Evolutionary conservation across 2,113 vertebrate species (phyloP), one percentile per base, ranked within the genome.

Genomic region (Marmota monax): DNA sequence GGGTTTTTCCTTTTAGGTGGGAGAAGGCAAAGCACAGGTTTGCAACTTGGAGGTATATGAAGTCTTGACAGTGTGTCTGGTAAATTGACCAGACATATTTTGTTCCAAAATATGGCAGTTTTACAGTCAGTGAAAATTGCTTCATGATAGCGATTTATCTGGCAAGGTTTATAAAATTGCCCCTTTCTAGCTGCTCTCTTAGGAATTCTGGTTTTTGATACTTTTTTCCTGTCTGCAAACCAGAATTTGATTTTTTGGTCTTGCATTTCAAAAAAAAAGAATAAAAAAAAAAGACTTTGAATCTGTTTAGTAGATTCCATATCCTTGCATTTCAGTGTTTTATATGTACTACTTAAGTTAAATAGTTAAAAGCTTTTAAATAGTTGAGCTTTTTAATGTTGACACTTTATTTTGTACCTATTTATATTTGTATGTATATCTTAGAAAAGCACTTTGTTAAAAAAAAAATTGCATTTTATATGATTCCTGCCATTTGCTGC

Each of bases 401-500:
- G 99, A 99, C 99, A 99, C 98, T 99, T 99, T 99, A 99, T 99
- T 99, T 99, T 99, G 98, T 99, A 99, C 98, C 99, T 98, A 99
- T 99, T 99, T 99, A 99, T 99, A 99, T 99, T 99, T 99, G 98
- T 98, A 99, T 99, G 98, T 99, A 99, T 99, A 99, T 99, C 99
- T 99, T 98, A 99, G 99, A 99, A 99, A 99, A 99, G 99, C 99
- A 99, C 99, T 99, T 99, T 99, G 99, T 99, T 99, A 99, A 99
- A 99, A 98, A 98, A 98, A 56, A 99, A 98, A 98, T 96, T 98
- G 98, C 98, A 91, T 99, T 99, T 99, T 99, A 98, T 99, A 99
- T 99, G 98, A 98, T 99, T 99, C 99, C 99, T 99, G 99, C 99
- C 99, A 99, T 99, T 99, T 99, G 99, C 99, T 99, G 99, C 99